Conservation (phyloP, 2,888 invertebrate genomes). For the Drosophila yooni region DNA sequence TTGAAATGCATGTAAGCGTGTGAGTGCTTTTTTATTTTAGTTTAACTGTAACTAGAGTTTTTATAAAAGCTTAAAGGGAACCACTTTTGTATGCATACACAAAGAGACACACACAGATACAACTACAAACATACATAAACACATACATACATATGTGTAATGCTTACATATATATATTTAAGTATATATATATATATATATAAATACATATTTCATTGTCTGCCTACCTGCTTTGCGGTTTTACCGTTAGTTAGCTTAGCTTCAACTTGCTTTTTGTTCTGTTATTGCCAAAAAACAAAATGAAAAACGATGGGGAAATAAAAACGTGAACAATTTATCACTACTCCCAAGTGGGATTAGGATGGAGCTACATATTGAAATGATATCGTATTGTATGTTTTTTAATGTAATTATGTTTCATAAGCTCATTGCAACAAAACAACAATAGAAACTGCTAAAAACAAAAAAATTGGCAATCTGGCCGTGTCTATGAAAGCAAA, state of each 20-base stretch:
- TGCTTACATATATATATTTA: slow-evolving; percentile 6
- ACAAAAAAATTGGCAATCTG: slow-evolving; percentile 8
- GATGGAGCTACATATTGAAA: slow-evolving; percentile 12
- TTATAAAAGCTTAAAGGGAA: slow-evolving; percentile 18
- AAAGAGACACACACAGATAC: slow-evolving; percentile 7
- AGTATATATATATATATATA: not conserved
- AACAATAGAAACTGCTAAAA: slow-evolving; percentile 5
- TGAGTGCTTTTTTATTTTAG: slow-evolving; percentile 33
- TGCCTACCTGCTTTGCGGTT: slow-evolving; percentile 23
- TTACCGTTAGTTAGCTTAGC: slow-evolving; percentile 60
- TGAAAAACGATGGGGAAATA: not conserved
- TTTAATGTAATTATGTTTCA: slow-evolving; percentile 35
- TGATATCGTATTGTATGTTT: slow-evolving; percentile 43
- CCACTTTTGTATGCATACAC: slow-evolving; percentile 22
- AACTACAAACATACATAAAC: slow-evolving; percentile 1
- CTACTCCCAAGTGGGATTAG: slow-evolving; percentile 4
- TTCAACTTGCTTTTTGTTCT: slow-evolving; percentile 57
- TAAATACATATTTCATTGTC: slow-evolving; percentile 7
- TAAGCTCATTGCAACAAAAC: slow-evolving; percentile 1
- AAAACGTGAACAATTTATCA: slow-evolving; percentile 5
- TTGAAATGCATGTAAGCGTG: slow-evolving; percentile 15
- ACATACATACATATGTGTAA: slow-evolving; percentile 11
- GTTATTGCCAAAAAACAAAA: slow-evolving; percentile 46
- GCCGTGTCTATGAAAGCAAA: slow-evolving; percentile 12
- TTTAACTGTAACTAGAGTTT: slow-evolving; percentile 37